Conservation (phyloP, 2,888 invertebrate genomes). For the Choreutis nemorana region DNA sequence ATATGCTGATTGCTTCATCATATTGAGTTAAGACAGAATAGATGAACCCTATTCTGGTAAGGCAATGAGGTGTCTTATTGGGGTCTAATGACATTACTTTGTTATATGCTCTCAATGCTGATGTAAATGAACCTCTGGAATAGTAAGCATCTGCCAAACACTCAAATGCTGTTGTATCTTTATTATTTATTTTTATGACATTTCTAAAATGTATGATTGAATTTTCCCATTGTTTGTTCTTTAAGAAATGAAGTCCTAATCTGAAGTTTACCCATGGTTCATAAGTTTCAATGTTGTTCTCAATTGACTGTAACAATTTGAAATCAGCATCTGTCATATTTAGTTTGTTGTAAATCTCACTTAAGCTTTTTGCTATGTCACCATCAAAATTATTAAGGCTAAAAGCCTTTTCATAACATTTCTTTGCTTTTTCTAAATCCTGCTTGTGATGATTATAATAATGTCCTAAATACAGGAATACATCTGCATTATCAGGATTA, state of each 20-base stretch:
- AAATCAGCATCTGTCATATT: slow-evolving; percentile 73
- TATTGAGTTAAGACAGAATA: slow-evolving; percentile 75
- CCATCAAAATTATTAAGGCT: slow-evolving; percentile 73
- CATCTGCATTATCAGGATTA: slow-evolving; percentile 76
- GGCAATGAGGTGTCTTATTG: slow-evolving; percentile 70
- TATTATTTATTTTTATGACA: slow-evolving; percentile 72
- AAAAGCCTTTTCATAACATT: slow-evolving; percentile 86
- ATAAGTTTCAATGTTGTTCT: slow-evolving; percentile 47
- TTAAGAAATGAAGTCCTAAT: slow-evolving; percentile 82
- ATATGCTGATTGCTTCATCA: slow-evolving; percentile 76
- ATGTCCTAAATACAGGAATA: slow-evolving; percentile 79
- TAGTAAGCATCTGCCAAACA: slow-evolving; percentile 90
- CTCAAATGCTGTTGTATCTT: slow-evolving; percentile 83
- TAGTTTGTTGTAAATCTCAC: slow-evolving; percentile 75
- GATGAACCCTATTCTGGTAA: slow-evolving; percentile 79
- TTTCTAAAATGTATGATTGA: slow-evolving; percentile 80
- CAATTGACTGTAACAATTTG: slow-evolving; percentile 61
- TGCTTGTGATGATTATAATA: slow-evolving; percentile 70
- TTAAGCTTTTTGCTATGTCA: slow-evolving; percentile 75
- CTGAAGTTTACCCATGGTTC: slow-evolving; percentile 84
- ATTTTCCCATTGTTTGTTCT: slow-evolving; percentile 73
- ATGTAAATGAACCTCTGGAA: slow-evolving; percentile 86
- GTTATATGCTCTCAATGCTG: slow-evolving; percentile 88
- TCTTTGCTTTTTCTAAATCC: slow-evolving; percentile 77
- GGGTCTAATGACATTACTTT: slow-evolving; percentile 75